phyloP scores from a whole-genome alignment of 2,797 vertebrate species.

The Sebastes steindachneri region DNA sequence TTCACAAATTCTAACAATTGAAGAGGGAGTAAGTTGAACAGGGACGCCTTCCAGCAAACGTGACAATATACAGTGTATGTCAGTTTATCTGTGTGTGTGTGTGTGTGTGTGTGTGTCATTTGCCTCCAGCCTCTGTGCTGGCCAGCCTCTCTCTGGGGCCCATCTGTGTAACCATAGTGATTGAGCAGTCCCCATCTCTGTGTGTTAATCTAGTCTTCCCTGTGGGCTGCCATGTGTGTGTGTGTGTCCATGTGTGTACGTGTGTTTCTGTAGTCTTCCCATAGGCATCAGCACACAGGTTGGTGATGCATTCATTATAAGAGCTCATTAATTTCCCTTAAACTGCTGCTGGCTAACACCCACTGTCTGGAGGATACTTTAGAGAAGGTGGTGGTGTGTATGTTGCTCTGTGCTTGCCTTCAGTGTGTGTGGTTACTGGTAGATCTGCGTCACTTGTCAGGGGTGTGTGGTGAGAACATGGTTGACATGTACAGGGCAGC shows the following conservation, averaged over 20 bases:
- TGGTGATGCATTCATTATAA: slow-evolving; percentile 66
- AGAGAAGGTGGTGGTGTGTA: neutral
- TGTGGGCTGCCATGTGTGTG: slow-evolving; percentile 43
- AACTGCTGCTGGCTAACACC: slow-evolving; percentile 63
- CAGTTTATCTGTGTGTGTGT: slow-evolving; percentile 18
- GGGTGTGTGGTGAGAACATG: slow-evolving; percentile 20
- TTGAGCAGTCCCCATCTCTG: slow-evolving; percentile 76
- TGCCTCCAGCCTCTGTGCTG: slow-evolving; percentile 62
- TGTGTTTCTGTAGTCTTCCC: slow-evolving; percentile 46
- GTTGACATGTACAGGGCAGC: slow-evolving; percentile 51
- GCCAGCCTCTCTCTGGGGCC: slow-evolving; percentile 67
- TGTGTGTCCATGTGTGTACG: slow-evolving; percentile 15
- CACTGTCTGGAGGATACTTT: slow-evolving; percentile 54
- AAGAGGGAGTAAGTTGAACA: slow-evolving; percentile 4
- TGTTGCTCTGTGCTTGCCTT: neutral
- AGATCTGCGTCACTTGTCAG: slow-evolving; percentile 30
- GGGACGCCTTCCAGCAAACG: slow-evolving; percentile 4
- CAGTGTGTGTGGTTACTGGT: neutral
- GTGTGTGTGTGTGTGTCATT: slow-evolving; percentile 25
- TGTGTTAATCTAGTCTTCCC: slow-evolving; percentile 76
- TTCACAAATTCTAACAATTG: slow-evolving; percentile 11
- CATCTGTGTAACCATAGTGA: slow-evolving; percentile 85
- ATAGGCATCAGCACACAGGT: slow-evolving; percentile 59
- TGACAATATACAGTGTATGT: slow-evolving; percentile 13
- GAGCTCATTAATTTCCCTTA: slow-evolving; percentile 74